These are phyloP conservation scores for Vulpes vulpes DNA, from an alignment of 2,113 vertebrate species.

Conservation along the genomic window DNA sequence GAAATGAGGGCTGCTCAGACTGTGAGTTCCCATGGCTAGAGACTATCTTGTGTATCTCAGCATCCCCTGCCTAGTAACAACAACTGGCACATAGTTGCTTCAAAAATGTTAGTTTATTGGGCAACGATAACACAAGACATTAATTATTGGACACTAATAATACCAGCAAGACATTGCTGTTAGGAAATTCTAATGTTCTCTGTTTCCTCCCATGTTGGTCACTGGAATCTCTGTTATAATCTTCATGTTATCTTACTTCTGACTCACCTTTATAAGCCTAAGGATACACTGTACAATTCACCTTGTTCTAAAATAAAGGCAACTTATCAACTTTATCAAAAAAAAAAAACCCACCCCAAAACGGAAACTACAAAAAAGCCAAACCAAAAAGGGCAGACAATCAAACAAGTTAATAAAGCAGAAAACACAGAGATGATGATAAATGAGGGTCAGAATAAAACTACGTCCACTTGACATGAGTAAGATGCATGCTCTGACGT, in stretches of 20 bases:
- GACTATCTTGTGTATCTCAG: neutral
- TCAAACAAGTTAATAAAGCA: neutral
- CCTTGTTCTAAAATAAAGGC: constrained; percentile 34
- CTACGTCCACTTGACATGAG: neutral
- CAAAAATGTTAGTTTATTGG: neutral
- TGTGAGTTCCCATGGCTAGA: neutral
- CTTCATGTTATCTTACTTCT: neutral
- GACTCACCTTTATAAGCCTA: neutral
- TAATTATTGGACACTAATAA: neutral
- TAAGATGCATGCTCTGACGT: neutral
- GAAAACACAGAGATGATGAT: neutral
- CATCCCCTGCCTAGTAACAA: neutral
- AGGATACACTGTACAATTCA: neutral
- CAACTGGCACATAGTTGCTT: neutral
- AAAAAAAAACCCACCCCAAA: neutral
- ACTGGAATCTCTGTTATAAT: neutral
- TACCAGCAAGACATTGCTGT: neutral
- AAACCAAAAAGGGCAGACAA: neutral
- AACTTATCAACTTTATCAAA: neutral
- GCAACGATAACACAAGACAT: neutral
- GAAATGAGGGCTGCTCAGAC: neutral
- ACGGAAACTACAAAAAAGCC: neutral
- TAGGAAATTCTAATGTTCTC: neutral
- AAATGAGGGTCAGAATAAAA: constrained; percentile 19
- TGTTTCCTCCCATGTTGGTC: neutral